Evolutionary conservation across 1,140 invertebrate genomes (phyloP).

Genomic region (Homarus americanus): DNA sequence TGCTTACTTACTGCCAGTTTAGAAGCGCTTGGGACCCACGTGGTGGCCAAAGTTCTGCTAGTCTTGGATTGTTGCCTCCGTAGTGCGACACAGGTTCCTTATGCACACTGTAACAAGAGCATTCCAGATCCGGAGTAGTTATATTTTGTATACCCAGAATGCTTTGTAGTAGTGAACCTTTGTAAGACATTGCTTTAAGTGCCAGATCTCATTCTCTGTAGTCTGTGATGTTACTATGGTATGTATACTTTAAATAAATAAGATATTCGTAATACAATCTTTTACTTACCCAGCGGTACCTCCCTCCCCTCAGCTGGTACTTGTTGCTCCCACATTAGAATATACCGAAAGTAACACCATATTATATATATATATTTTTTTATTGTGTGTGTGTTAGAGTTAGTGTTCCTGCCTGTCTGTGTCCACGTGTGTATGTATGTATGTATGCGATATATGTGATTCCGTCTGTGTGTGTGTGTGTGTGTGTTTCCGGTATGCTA

Average conservation of each 20-base stretch:
- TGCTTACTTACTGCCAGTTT: conserved; percentile 57
- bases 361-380: too few species aligned
- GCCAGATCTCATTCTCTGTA: conserved; percentile 70
- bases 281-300: conserved; percentile 22
- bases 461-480: conserved; percentile 13
- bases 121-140: conserved; percentile 68
- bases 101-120: conserved; percentile 56
- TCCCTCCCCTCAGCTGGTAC: not conserved
- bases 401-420: too few species aligned
- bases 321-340: not conserved
- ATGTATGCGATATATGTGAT: not conserved
- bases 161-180: conserved; percentile 60
- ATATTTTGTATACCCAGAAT: conserved; percentile 71
- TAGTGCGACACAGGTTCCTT: conserved; percentile 61
- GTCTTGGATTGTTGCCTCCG: conserved; percentile 63
- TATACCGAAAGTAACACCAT: not conserved
- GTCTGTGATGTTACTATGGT: conserved; percentile 71
- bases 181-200: conserved; percentile 69
- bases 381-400: too few species aligned
- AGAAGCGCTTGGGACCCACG: conserved; percentile 59
- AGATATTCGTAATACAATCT: conserved; percentile 49
- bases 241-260: conserved; percentile 60
- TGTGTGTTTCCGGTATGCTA: not conserved
- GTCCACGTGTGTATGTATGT: not conserved
- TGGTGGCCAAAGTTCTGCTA: conserved; percentile 66